Evolutionary conservation across 1,140 invertebrate genomes (phyloP).

Genomic region (Heliconius hermathena): DNA sequence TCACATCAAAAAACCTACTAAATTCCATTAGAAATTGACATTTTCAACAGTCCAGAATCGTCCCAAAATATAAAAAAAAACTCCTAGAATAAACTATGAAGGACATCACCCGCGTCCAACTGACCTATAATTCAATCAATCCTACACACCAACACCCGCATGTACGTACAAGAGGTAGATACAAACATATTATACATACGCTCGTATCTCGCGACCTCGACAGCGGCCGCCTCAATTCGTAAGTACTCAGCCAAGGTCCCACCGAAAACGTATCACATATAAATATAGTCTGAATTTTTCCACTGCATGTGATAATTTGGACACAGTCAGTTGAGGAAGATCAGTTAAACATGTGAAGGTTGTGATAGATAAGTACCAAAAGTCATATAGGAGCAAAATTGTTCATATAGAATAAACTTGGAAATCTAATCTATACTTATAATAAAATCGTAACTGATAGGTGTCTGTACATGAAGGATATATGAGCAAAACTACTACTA

Average conservation of each 20-base stretch:
- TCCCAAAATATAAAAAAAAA: background rate
- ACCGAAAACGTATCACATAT: constrained; percentile 44
- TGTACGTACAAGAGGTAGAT: constrained; percentile 21
- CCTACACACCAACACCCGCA: constrained; percentile 34
- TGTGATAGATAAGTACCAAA: background rate
- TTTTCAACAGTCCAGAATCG: no score
- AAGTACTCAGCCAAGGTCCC: constrained; percentile 61
- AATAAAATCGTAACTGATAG: no score
- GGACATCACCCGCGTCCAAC: constrained; percentile 43
- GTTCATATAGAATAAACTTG: background rate
- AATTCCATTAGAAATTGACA: no score
- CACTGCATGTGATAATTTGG: constrained; percentile 33
- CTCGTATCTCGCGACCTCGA: constrained; percentile 54
- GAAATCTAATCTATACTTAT: background rate
- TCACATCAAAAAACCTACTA: no score
- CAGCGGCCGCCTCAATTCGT: constrained; percentile 59
- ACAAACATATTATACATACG: background rate
- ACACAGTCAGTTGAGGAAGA: constrained; percentile 47
- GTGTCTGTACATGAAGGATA: no score
- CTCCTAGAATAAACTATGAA: constrained; percentile 28
- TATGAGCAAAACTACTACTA: no score
- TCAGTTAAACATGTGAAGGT: constrained; percentile 36
- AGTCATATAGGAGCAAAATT: constrained; percentile 5
- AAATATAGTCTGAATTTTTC: constrained; percentile 48
- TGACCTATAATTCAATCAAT: constrained; percentile 57